These are phyloP conservation scores for Campoletis sonorensis DNA, from an alignment of 1,140 invertebrate species.

Conservation along the genomic window DNA sequence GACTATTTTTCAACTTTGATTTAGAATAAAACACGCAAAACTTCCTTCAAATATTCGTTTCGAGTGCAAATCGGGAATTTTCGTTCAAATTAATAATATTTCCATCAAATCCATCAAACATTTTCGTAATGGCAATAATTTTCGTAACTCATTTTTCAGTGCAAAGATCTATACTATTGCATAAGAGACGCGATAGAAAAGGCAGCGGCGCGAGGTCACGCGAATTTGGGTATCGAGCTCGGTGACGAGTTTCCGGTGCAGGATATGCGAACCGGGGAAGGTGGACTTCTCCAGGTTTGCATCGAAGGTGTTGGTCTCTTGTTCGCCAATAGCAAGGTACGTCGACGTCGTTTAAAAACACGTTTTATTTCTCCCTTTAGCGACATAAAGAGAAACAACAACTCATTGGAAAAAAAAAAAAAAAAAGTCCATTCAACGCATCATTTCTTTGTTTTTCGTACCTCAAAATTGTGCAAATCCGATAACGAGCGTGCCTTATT, in stretches of 20 bases:
- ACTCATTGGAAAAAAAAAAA: no score
- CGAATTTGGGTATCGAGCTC: conserved; percentile 86
- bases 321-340: conserved; percentile 99
- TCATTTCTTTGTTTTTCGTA: neutral
- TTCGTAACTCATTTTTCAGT: conserved; percentile 79
- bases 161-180: conserved; percentile 98
- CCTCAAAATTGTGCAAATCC: no score
- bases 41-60: neutral
- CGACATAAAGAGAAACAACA: conserved; percentile 16
- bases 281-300: conserved; percentile 98
- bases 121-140: no score
- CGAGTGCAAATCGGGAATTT: neutral
- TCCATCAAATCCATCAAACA: no score
- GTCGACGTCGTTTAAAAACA: conserved; percentile 3
- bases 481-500: no score
- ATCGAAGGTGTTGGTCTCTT: conserved; percentile 99
- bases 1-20: neutral
- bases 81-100: no score
- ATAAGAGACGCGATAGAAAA: conserved; percentile 99
- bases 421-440: conserved; percentile 34
- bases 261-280: conserved; percentile 96
- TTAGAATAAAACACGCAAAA: neutral
- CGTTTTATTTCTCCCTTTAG: no score
- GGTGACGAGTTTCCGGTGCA: conserved; percentile 99
- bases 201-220: conserved; percentile 89